Percentiles rank a stretch among this genome's conserved stretches.
These are phyloP conservation scores for Rosalia funebris DNA, from an alignment of 2,888 invertebrate species.

Conservation along the genomic window DNA sequence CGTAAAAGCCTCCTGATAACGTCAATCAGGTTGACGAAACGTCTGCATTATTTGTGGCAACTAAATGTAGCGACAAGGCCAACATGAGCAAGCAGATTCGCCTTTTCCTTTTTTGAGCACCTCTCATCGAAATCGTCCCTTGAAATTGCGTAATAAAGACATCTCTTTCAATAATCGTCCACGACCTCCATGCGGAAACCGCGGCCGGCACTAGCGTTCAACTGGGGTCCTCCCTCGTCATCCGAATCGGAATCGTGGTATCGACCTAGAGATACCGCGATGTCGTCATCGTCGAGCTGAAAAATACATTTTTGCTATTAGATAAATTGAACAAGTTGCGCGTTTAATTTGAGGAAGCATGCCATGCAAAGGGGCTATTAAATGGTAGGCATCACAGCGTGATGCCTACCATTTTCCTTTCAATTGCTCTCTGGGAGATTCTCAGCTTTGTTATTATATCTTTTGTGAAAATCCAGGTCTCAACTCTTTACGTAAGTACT, in stretches of 20 bases:
- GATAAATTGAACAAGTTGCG: no score
- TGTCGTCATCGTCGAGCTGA: slow-evolving; percentile 56
- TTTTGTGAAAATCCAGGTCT: no score
- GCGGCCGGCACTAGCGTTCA: slow-evolving; percentile 53
- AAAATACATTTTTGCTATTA: neutral
- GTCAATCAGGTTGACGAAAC: neutral
- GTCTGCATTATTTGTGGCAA: neutral
- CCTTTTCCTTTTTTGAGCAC: neutral
- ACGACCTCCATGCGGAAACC: slow-evolving; percentile 61
- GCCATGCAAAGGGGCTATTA: no score
- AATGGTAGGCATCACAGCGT: no score
- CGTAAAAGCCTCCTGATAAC: neutral
- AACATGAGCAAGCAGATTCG: neutral
- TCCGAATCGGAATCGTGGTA: slow-evolving; percentile 59
- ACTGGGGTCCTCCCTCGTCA: slow-evolving; percentile 51
- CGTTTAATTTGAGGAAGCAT: no score
- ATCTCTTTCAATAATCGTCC: slow-evolving; percentile 55
- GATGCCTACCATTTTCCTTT: no score
- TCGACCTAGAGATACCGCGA: slow-evolving; percentile 51
- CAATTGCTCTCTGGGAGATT: no score
- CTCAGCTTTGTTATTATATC: no score
- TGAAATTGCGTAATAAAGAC: slow-evolving; percentile 39
- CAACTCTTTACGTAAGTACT: no score
- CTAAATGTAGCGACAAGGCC: neutral
- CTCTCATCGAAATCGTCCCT: slow-evolving; percentile 7